Percentiles rank a stretch among this genome's conserved stretches.
These are phyloP conservation scores for Chymomyza caudatula DNA, from an alignment of 2,888 invertebrate species.

Conservation along the genomic window DNA sequence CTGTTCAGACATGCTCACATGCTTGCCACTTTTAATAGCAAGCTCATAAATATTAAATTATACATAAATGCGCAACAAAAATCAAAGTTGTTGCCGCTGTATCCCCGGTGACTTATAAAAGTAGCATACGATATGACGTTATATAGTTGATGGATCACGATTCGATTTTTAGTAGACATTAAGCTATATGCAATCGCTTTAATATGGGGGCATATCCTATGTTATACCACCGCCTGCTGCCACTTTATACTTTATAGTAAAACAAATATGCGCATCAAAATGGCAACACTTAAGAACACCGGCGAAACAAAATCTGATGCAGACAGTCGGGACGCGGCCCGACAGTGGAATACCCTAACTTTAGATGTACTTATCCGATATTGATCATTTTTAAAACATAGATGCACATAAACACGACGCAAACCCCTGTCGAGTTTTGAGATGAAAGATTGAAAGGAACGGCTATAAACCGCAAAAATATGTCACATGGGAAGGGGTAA, in stretches of 20 bases:
- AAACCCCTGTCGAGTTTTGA: no score
- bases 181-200: conserved; percentile 60
- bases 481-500: no score
- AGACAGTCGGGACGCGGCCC: no score
- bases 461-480: no score
- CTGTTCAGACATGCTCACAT: neutral
- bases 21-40: conserved; percentile 55
- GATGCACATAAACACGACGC: no score
- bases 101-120: neutral
- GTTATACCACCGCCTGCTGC: neutral
- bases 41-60: conserved; percentile 66
- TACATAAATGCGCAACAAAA: conserved; percentile 65
- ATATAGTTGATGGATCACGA: conserved; percentile 64
- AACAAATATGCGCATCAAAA: conserved; percentile 60
- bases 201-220: conserved; percentile 17
- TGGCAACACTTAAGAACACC: neutral
- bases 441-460: no score
- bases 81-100: conserved; percentile 42
- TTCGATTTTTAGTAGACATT: conserved; percentile 70
- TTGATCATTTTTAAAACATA: no score
- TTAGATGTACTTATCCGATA: no score
- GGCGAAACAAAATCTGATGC: neutral
- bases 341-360: no score
- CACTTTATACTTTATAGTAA: conserved; percentile 37
- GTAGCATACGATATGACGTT: conserved; percentile 22